phyloP scores from a whole-genome alignment of 2,113 vertebrate species.

The Chascanopsetta lugubris region DNA sequence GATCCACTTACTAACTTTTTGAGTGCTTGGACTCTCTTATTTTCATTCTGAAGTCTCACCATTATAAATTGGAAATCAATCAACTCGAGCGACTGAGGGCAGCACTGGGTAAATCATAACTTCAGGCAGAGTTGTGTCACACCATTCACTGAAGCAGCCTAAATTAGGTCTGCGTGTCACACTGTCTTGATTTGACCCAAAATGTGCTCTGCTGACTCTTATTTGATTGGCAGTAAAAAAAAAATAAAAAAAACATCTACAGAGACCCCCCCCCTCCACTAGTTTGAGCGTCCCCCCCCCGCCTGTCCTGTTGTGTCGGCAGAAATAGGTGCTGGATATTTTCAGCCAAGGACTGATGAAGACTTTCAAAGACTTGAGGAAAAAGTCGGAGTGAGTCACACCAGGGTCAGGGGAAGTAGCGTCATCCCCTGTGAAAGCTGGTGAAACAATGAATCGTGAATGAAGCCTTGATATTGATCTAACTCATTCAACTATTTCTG shows the following conservation, averaged over 20 bases:
- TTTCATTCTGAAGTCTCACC: background rate
- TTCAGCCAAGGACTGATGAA: background rate
- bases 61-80: constrained; percentile 5
- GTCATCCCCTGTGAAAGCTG: no score
- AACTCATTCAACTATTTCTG: background rate
- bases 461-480: no score
- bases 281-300: no score
- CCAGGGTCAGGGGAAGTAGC: background rate
- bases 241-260: no score
- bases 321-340: background rate
- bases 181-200: background rate
- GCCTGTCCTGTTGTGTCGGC: no score
- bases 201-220: background rate
- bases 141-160: background rate
- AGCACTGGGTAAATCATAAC: background rate
- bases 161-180: background rate
- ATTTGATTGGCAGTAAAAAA: background rate
- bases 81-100: background rate
- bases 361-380: background rate
- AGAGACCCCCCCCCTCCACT: no score
- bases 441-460: no score
- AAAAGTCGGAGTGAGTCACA: background rate
- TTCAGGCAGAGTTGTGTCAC: background rate
- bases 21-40: background rate
- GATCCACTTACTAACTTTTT: no score